Percentiles rank a stretch among this genome's conserved stretches.
These are phyloP conservation scores for Dendrolimus kikuchii DNA, from an alignment of 1,140 invertebrate species.

Conservation along the genomic window DNA sequence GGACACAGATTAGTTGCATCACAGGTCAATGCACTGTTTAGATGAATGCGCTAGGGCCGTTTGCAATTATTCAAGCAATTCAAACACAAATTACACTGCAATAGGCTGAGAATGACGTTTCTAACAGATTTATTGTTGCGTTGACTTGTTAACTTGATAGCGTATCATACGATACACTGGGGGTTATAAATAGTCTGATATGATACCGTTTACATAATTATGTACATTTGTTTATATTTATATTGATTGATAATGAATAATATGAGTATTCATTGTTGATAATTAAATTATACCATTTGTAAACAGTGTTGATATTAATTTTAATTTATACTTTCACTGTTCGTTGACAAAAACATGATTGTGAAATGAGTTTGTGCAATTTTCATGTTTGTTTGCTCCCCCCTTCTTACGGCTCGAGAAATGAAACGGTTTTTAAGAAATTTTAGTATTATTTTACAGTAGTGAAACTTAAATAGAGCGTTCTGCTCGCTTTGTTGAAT, in stretches of 20 bases:
- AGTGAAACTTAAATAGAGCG: too few relatives aligned
- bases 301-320: too few relatives aligned
- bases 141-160: constrained; percentile 47
- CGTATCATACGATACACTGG: constrained; percentile 21
- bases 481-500: too few relatives aligned
- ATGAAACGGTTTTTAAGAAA: too few relatives aligned
- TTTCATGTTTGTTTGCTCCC: too few relatives aligned
- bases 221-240: constrained; percentile 1
- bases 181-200: neutral
- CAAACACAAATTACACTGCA: constrained; percentile 23
- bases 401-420: too few relatives aligned
- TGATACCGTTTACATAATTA: neutral
- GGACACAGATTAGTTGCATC: constrained; percentile 1
- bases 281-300: too few relatives aligned
- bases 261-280: constrained; percentile 4
- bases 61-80: constrained; percentile 35
- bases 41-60: neutral
- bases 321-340: too few relatives aligned
- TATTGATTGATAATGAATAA: constrained; percentile 9
- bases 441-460: too few relatives aligned
- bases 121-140: constrained; percentile 51
- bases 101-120: constrained; percentile 41
- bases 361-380: too few relatives aligned
- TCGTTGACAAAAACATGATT: too few relatives aligned
- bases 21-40: constrained; percentile 7